A percentile compares a stretch with the other conserved stretches of the same genome.
Evolutionary conservation across 2,113 vertebrate genomes (phyloP).

Genomic region (Prinia subflava): DNA sequence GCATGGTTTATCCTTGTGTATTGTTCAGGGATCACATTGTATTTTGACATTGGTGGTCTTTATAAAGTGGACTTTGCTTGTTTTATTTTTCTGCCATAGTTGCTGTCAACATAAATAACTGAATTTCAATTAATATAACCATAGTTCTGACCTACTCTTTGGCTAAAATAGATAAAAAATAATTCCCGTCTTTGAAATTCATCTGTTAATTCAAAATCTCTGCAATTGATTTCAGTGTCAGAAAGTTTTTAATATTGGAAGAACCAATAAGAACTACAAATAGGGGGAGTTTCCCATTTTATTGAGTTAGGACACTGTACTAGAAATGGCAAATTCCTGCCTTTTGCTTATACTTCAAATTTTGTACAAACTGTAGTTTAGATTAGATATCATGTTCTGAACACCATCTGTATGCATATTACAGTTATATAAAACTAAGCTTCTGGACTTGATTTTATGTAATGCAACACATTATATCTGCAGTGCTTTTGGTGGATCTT

Average conservation of each 20-base stretch:
- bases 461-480: constrained; percentile 8
- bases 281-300: neutral
- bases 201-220: neutral
- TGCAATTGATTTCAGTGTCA: neutral
- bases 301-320: neutral
- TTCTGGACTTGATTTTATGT: constrained; percentile 32
- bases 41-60: neutral
- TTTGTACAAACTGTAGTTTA: neutral
- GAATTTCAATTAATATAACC: neutral
- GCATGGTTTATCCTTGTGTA: neutral
- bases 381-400: neutral
- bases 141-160: neutral
- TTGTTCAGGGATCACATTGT: neutral
- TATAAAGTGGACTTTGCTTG: neutral
- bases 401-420: constrained; percentile 1
- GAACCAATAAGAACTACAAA: neutral
- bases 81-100: neutral
- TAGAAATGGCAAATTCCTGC: neutral
- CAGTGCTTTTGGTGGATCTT: neutral
- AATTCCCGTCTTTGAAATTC: neutral
- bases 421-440: constrained; percentile 46
- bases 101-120: neutral
- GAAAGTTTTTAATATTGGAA: neutral
- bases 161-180: neutral
- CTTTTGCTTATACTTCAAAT: neutral